These are phyloP conservation scores for Eupeodes latifasciatus DNA, from an alignment of 2,888 invertebrate species.

Conservation along the genomic window DNA sequence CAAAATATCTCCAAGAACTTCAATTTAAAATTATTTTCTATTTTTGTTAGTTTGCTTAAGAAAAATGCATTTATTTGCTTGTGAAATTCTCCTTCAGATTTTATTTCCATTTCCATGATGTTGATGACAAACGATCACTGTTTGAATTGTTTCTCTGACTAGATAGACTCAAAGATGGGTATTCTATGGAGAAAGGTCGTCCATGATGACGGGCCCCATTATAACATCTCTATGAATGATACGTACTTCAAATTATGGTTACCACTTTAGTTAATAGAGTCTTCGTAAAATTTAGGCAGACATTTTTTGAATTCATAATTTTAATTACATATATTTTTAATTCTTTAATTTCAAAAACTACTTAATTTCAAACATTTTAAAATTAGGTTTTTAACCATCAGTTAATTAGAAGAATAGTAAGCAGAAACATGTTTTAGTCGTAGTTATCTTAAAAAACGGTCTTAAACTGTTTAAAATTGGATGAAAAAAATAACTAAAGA, in stretches of 20 bases:
- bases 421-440: too few species aligned
- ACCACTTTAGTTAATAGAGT: background rate
- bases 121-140: constrained; percentile 57
- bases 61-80: background rate
- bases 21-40: too few species aligned
- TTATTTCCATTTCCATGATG: constrained; percentile 15
- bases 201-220: constrained; percentile 33
- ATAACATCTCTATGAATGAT: constrained; percentile 10
- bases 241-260: background rate
- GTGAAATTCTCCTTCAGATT: background rate
- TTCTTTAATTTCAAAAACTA: too few species aligned
- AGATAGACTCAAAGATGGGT: constrained; percentile 26
- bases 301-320: too few species aligned
- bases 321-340: too few species aligned
- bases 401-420: too few species aligned
- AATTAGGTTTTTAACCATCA: too few species aligned
- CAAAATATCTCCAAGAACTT: too few species aligned
- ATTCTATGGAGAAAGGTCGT: constrained; percentile 51
- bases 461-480: too few species aligned
- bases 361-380: too few species aligned
- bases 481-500: too few species aligned
- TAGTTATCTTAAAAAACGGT: too few species aligned
- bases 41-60: background rate
- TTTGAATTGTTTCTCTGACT: constrained; percentile 44
- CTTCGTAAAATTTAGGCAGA: background rate